Conservation (phyloP, 2,113 vertebrate genomes). For the Ctenodactylus gundi region DNA sequence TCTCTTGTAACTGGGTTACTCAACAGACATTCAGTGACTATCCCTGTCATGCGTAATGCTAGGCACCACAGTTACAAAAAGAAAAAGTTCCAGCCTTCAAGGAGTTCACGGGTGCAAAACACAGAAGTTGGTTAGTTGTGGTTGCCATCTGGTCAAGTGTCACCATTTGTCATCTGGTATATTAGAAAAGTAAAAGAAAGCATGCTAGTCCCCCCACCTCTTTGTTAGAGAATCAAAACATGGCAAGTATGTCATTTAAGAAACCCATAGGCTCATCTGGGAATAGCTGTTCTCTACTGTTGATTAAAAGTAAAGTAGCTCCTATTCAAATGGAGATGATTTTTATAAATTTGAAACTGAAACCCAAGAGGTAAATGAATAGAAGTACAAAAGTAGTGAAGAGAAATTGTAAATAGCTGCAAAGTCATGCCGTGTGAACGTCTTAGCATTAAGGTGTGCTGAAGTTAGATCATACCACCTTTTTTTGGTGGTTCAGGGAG, state of each 20-base stretch:
- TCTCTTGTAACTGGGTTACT: neutral
- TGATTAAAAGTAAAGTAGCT: conserved; percentile 37
- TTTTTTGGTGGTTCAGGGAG: neutral
- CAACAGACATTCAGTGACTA: neutral
- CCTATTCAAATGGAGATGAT: neutral
- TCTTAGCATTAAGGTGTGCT: neutral
- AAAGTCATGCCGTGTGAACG: neutral
- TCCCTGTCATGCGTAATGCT: neutral
- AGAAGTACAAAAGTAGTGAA: neutral
- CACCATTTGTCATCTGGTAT: conserved; percentile 9
- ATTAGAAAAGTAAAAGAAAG: conserved; percentile 1
- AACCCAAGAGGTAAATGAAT: conserved; percentile 40
- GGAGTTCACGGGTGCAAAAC: neutral
- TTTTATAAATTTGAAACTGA: conserved; percentile 29
- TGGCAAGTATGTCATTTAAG: neutral
- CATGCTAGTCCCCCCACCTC: neutral
- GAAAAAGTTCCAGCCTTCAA: neutral
- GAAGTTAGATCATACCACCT: neutral
- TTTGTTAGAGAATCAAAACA: neutral
- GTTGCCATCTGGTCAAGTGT: neutral
- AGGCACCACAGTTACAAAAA: neutral
- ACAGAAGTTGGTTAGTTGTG: neutral
- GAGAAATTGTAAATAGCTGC: neutral
- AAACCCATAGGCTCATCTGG: neutral
- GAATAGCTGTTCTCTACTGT: conserved; percentile 56